A percentile compares a stretch with the other conserved stretches of the same genome.
phyloP scores from a whole-genome alignment of 2,113 vertebrate genomes.

The Rhinopomastus cyanomelas region DNA sequence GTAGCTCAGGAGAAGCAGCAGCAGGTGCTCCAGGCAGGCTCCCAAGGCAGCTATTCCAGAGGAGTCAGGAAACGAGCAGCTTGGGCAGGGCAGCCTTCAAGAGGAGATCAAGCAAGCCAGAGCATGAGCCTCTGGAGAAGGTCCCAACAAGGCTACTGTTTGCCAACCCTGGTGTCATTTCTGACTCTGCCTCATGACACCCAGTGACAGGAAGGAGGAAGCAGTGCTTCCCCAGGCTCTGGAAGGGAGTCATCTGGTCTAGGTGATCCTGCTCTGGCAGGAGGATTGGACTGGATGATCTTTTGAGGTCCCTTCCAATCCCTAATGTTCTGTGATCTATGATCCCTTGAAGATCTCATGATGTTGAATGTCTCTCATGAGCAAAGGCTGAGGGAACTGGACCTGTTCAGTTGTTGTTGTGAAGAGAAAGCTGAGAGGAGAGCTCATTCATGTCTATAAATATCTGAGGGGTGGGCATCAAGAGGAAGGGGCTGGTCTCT shows the following conservation, averaged over 20 bases:
- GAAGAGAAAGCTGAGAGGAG: too few relatives aligned
- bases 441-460: too few relatives aligned
- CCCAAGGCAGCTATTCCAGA: neutral
- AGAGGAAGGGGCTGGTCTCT: too few relatives aligned
- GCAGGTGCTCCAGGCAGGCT: rapidly evolving
- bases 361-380: too few relatives aligned
- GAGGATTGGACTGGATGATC: too few relatives aligned
- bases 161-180: neutral
- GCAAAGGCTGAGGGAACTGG: too few relatives aligned
- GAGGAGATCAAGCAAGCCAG: neutral
- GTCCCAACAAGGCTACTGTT: neutral
- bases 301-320: too few relatives aligned
- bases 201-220: neutral
- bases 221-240: neutral
- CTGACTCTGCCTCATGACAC: neutral
- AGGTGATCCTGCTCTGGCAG: too few relatives aligned
- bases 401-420: too few relatives aligned
- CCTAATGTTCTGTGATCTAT: too few relatives aligned
- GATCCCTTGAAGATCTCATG: too few relatives aligned
- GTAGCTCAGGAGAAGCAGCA: neutral
- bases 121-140: neutral
- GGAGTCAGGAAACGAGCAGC: neutral
- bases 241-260: neutral
- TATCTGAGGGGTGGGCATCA: too few relatives aligned
- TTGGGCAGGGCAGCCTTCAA: neutral